Evolutionary conservation across 2,888 invertebrate genomes (phyloP), one percentile per base, ranked within the genome.

Genomic region (Orthosia incerta): DNA sequence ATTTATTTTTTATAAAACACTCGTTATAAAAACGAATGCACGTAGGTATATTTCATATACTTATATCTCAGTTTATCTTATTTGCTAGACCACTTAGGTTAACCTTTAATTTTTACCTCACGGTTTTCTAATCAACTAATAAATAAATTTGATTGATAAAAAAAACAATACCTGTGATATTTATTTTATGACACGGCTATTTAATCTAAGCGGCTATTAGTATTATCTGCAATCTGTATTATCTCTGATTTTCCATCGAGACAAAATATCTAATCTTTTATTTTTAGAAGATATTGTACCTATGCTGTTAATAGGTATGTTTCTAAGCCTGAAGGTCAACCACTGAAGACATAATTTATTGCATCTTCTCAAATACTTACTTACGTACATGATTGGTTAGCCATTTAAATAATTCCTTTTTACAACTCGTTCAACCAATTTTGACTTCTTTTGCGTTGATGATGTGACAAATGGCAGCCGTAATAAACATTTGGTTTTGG

Each of bases 161-260:
- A 64, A 23, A 65, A 64, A 23, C 26, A 31, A 31, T 45, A 68
- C 11, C 12, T 60, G 18, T 23, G 20, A 53, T 55, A 20, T 31
- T 3, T 18, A 26, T 61, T 26, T 48, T 59, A 46, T 64, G 23
- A 7, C 64, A 64, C n/a, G 20, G 20, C 20, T n/a, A n/a, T n/a
- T n/a, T n/a, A n/a, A n/a, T n/a, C n/a, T n/a, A n/a, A n/a, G n/a
- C n/a, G 20, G 20, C 20, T 20, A 16, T 62, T 56, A 56, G 15
- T 62, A 23, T 57, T 57, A 71, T 71, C 57, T 64, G 18, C 59
- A 69, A 60, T 59, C 51, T 46, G 18, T 59, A 57, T 59, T 59
- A 64, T 65, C 51, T 64, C 23, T 15, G 51, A 71, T 71, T 56
- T 46, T n/a, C 61, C 31, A 71, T 61, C 55, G n/a, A 48, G 11